Conservation (phyloP, 2,113 vertebrate species). For the Machaerirhynchus nigripectus region DNA sequence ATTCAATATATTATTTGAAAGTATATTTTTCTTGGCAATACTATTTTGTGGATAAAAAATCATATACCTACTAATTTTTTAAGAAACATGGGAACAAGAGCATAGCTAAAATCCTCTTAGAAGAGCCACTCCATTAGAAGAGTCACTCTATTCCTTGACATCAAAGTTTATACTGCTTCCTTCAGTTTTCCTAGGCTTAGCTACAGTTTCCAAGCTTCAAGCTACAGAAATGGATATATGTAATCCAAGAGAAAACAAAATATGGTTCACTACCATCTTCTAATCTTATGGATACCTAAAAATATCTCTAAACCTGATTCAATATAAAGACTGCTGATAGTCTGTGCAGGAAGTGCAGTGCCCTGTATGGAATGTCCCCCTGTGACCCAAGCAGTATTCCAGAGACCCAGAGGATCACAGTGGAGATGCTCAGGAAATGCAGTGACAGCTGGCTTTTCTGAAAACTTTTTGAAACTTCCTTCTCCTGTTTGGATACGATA, state of each 20-base stretch:
- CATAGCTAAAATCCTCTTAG: neutral
- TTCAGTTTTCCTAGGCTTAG: neutral
- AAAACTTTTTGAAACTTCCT: conserved; percentile 11
- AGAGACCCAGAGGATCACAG: neutral
- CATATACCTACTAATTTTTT: neutral
- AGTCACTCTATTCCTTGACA: neutral
- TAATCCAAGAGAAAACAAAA: neutral
- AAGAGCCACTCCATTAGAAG: neutral
- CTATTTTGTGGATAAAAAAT: neutral
- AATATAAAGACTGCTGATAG: neutral
- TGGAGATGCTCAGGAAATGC: neutral
- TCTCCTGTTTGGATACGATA: neutral
- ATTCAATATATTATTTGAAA: neutral
- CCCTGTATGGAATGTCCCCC: neutral
- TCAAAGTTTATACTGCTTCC: neutral
- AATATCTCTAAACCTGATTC: neutral
- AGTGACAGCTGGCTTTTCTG: neutral
- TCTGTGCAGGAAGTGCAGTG: neutral
- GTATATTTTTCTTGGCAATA: neutral
- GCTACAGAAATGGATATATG: neutral
- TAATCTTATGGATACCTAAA: neutral
- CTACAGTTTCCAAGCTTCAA: neutral
- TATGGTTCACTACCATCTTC: neutral
- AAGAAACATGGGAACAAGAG: neutral
- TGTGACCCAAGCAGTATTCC: neutral